Evolutionary conservation across 2,888 invertebrate species (phyloP), one percentile per base, ranked within the genome.

Genomic region (Embidobia sp.): DNA sequence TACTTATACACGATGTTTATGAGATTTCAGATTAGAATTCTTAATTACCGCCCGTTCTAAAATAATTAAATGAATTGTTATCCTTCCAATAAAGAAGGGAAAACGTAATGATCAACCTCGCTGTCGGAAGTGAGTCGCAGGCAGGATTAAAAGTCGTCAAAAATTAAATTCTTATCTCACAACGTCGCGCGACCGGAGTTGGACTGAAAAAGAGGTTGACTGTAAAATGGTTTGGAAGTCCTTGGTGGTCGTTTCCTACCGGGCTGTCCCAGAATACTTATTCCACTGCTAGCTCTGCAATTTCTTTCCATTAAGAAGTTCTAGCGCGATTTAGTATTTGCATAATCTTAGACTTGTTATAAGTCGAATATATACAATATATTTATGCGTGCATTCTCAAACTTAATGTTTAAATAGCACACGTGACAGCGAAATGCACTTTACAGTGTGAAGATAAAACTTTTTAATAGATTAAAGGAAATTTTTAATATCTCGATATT

Each of bases 271-370:
- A 81, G 81, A 85, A 83, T 84, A 84, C 84, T 88, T 88, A 88
- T 88, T 88, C 88, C 85, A 83, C 81, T 84, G 87, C 88, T 84
- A 85, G 85, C 87, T 84, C 82, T 86, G 88, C 88, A 88, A 88
- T 88, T 88, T 88, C 88, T 88, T 87, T 85, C 88, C 87, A 88
- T 88, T 88, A 88, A 86, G 63, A 83, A 82, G 79, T 83, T 83
- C 83, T 84, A 84, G 80, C 82, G 86, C 87, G 86, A 88, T 88
- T 88, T 87, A 87, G 87, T 87, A 88, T 88, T 88, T 88, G 87
- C 88, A 88, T 88, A 88, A 88, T 88, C 88, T 83, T 64, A 57
- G 64, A 59, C 81, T 84, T 83, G 83, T 85, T 84, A 82, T 84
- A 84, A 82, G 82, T 83, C 83, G 80, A 79, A 74, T 79, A 76